These are phyloP conservation scores for Bovichtus diacanthus DNA, from an alignment of 2,797 vertebrate species.

Conservation along the genomic window DNA sequence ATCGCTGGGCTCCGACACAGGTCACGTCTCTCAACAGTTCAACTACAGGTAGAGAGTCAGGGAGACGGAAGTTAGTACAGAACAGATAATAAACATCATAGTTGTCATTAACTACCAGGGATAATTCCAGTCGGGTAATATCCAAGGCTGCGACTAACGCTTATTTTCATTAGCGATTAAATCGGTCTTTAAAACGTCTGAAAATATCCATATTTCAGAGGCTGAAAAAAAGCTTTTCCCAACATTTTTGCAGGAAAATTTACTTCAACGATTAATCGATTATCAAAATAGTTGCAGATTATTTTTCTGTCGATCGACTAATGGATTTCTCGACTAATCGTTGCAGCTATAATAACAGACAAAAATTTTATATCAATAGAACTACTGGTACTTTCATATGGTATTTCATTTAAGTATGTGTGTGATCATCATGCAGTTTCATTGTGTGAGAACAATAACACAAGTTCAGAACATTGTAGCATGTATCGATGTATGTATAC, in stretches of 20 bases:
- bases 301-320: too few species aligned
- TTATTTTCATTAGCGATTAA: too few species aligned
- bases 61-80: conserved; percentile 30
- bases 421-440: background rate
- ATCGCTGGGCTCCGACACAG: conserved; percentile 86
- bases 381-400: background rate
- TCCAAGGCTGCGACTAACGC: too few species aligned
- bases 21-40: conserved; percentile 80
- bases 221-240: too few species aligned
- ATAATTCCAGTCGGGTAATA: background rate
- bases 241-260: too few species aligned
- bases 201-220: too few species aligned
- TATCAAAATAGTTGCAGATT: too few species aligned
- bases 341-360: background rate
- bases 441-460: background rate
- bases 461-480: background rate
- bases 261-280: too few species aligned
- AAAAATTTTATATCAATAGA: background rate
- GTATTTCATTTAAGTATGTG: background rate
- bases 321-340: too few species aligned
- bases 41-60: conserved; percentile 77
- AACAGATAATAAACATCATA: background rate
- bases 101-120: background rate
- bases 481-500: background rate
- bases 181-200: too few species aligned